Evolutionary conservation across 2,113 vertebrate genomes (phyloP), one percentile per base, ranked within the genome.

Genomic region (Pseudorectes ferrugineus): DNA sequence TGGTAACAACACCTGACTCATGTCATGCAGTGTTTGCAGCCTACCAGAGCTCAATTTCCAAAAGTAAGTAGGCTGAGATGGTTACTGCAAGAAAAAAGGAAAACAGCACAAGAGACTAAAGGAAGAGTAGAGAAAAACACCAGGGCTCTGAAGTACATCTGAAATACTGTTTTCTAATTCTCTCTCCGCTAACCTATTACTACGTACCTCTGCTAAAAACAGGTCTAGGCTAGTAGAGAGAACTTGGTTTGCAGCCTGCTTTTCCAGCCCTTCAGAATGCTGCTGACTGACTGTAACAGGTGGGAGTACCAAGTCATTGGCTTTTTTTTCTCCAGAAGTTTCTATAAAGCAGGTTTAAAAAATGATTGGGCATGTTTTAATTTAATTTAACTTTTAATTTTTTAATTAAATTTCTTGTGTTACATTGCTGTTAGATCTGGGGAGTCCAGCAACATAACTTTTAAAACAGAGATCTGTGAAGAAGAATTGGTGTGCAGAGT

Each of bases 281-380:
- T 81, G 6, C 22, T 71, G 73, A 4, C 18, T 82, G 54, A 35
- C 33, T 57, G 3, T 29, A 57, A 11, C 33, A 52, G 25, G 54
- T 31, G 28, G 43, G 54, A 89, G 16, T 71, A 74, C 10, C 3
- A 51, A 51, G 24, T 71, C 33, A 6, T 20, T 67, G 28, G 15
- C 6, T 15, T 66, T 52, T 18, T 57, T 26, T 6, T 0, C 0
- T 1, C 3, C 29, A 42, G 19, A 77, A 46, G 10, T 26, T 82
- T 33, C 7, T 52, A 5, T 46, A 40, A 85, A 72, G 22, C 29
- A 85, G 28, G 20, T 40, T 81, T 63, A 25, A 31, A 46, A 84
- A 91, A 46, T 33, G 6, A 21, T n/a, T 52, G 31, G 21, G n/a
- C 31, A 52, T 9, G 1, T 71, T 89, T 88, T n/a, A n/a, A n/a